Conservation (phyloP, 2,113 vertebrate genomes). For the Bos taurus region DNA sequence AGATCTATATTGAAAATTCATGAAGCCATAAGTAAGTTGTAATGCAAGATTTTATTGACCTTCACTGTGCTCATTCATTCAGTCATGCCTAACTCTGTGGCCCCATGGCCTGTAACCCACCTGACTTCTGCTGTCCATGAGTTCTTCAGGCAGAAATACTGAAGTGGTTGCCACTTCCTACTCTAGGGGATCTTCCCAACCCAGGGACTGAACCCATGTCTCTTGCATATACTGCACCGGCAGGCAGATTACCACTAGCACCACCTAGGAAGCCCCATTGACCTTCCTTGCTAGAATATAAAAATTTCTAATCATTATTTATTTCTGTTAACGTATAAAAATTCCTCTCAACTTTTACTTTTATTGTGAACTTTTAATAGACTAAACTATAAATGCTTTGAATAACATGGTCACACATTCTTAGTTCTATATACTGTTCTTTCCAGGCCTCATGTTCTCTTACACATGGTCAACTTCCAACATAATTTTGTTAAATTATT, state of each 20-base stretch:
- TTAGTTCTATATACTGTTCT: neutral
- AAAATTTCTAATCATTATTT: neutral
- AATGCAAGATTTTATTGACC: neutral
- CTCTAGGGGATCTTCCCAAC: neutral
- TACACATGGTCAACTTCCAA: neutral
- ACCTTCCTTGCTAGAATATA: neutral
- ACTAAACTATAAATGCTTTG: neutral
- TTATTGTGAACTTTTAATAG: neutral
- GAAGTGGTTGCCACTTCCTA: neutral
- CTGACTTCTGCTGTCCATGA: neutral
- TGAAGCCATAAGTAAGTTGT: neutral
- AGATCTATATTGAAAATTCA: neutral
- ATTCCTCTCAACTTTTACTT: neutral
- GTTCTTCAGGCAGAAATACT: neutral
- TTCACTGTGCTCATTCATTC: neutral
- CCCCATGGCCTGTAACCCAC: neutral
- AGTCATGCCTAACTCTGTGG: neutral
- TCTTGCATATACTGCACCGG: neutral
- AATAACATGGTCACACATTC: neutral
- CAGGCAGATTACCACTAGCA: neutral
- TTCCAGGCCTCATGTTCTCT: neutral
- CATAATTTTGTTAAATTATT: neutral
- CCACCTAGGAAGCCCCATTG: neutral
- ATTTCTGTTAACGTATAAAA: neutral
- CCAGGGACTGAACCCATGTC: neutral